phyloP scores from a whole-genome alignment of 1,140 invertebrate genomes.

The Microplitis mediator region DNA sequence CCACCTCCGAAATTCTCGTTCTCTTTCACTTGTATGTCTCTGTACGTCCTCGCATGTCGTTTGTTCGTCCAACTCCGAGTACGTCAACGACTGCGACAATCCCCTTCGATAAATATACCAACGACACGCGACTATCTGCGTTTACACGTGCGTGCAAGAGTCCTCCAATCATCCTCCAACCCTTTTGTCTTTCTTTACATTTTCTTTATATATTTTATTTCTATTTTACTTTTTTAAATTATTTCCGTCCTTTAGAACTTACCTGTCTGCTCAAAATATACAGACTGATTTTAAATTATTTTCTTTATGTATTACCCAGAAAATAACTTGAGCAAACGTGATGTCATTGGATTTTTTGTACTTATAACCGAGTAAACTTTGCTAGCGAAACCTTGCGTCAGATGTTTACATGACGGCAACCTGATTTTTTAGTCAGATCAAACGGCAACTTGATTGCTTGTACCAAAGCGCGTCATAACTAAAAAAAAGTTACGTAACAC shows the following conservation, averaged over 20 bases:
- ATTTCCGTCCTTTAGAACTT: neutral
- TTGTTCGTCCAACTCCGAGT: too few relatives aligned
- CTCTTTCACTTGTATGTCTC: neutral
- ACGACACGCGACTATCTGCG: constrained; percentile 30
- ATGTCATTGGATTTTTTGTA: neutral
- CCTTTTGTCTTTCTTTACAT: neutral
- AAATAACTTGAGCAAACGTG: neutral
- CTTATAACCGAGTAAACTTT: neutral
- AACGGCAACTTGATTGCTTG: constrained; percentile 47
- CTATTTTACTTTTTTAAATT: neutral
- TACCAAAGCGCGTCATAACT: constrained; percentile 8
- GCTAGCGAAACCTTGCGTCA: neutral
- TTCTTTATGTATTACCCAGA: neutral
- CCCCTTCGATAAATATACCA: constrained; percentile 39
- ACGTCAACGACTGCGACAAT: constrained; percentile 6
- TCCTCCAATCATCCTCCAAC: neutral
- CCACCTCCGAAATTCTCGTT: constrained; percentile 4
- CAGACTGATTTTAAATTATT: neutral
- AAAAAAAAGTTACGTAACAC: neutral
- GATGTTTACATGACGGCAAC: constrained; percentile 22
- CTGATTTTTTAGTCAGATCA: constrained; percentile 46
- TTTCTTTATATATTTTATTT: neutral
- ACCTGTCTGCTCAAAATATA: neutral
- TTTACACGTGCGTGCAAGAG: constrained; percentile 31
- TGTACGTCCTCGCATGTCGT: neutral